Evolutionary conservation across 2,888 invertebrate species (phyloP).

Genomic region (Ramazzottius varieornatus): DNA sequence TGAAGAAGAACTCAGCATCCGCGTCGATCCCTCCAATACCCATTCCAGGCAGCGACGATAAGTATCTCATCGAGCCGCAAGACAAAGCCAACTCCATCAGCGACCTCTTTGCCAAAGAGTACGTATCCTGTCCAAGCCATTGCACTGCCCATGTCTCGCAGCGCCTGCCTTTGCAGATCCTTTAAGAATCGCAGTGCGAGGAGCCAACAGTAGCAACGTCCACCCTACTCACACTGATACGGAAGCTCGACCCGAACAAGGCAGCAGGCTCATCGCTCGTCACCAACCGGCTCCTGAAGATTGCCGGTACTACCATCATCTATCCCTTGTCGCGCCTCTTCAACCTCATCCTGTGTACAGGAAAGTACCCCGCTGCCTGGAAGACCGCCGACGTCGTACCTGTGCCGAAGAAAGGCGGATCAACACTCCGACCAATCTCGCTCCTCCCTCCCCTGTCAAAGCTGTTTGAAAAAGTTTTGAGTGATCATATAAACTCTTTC

Average conservation of each 20-base stretch:
- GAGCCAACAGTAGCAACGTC: no score
- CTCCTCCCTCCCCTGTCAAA: background rate
- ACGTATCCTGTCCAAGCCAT: background rate
- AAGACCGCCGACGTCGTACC: background rate
- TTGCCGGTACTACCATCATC: background rate
- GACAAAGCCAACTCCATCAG: background rate
- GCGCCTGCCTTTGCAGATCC: no score
- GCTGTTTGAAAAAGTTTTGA: no score
- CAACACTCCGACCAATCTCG: background rate
- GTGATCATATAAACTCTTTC: no score
- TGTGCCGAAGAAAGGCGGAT: background rate
- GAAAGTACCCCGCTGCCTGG: background rate
- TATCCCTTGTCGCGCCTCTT: background rate
- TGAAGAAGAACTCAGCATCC: background rate
- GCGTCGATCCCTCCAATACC: background rate
- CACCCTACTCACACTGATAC: no score
- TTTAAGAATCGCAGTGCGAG: no score
- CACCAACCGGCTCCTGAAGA: background rate
- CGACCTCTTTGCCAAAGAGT: background rate
- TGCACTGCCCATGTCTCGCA: no score
- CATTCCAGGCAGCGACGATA: background rate
- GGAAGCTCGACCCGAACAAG: background rate
- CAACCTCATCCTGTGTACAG: background rate
- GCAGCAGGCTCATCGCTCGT: background rate
- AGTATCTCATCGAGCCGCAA: background rate